Percentiles rank a stretch among this genome's conserved stretches.
phyloP scores from a whole-genome alignment of 2,797 vertebrate genomes.

The Sarcophilus harrisii region DNA sequence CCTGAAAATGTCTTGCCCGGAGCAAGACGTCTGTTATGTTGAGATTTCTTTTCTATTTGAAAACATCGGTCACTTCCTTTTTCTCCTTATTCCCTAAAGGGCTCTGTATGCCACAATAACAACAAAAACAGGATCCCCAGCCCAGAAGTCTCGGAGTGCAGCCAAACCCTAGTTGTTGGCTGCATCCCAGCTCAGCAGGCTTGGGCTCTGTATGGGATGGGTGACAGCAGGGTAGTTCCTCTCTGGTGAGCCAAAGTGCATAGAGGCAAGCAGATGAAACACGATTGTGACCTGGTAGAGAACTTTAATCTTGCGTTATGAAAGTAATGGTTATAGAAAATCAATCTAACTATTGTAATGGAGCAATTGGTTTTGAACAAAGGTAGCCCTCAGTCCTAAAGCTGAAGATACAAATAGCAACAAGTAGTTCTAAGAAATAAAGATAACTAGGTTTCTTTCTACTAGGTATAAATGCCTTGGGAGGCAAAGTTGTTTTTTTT shows the following conservation, averaged over 20 bases:
- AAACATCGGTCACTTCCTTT: slow-evolving; percentile 4
- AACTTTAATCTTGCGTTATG: neutral
- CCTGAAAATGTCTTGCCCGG: slow-evolving; percentile 13
- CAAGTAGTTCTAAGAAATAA: neutral
- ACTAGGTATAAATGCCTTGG: neutral
- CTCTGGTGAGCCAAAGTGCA: neutral
- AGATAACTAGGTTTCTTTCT: neutral
- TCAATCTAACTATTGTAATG: neutral
- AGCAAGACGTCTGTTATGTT: neutral
- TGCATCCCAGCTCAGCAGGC: slow-evolving; percentile 30
- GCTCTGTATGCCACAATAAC: neutral
- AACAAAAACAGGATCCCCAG: slow-evolving; percentile 51
- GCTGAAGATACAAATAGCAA: neutral
- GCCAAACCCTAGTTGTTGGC: slow-evolving; percentile 52
- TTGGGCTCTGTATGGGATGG: slow-evolving; percentile 37
- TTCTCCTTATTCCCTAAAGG: neutral
- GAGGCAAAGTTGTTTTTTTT: neutral
- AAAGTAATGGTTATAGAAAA: neutral
- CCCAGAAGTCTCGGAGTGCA: slow-evolving; percentile 60
- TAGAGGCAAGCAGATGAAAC: slow-evolving; percentile 21
- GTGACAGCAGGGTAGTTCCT: slow-evolving; percentile 39
- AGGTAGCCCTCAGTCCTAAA: neutral
- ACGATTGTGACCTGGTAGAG: neutral
- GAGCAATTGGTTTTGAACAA: neutral
- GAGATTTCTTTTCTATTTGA: slow-evolving; percentile 30